These are phyloP conservation scores for Dugesia japonica DNA, from an alignment of 2,888 invertebrate species.

Conservation along the genomic window DNA sequence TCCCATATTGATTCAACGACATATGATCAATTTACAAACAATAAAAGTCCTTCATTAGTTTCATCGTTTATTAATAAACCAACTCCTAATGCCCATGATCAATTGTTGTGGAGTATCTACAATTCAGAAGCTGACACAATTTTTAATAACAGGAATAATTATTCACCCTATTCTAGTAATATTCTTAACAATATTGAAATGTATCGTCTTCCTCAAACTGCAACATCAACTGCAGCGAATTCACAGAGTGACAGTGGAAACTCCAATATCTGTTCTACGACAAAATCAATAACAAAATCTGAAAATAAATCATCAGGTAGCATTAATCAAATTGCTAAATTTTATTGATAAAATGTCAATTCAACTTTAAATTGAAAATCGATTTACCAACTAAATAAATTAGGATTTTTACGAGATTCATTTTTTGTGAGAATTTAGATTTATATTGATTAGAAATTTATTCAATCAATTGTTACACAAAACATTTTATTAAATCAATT, in stretches of 20 bases:
- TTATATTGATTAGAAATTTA: no score
- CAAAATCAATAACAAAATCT: conserved; percentile 11
- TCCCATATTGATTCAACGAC: neutral
- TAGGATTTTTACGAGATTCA: no score
- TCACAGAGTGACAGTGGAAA: conserved; percentile 4
- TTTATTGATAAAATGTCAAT: no score
- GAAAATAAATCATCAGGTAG: conserved; percentile 13
- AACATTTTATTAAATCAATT: no score
- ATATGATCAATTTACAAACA: neutral
- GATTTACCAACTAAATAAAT: no score
- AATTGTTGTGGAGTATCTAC: conserved; percentile 16
- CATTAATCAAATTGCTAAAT: no score
- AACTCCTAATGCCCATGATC: neutral
- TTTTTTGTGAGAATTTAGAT: no score
- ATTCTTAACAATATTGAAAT: neutral
- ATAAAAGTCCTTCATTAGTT: neutral
- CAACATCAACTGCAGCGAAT: neutral
- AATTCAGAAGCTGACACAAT: neutral
- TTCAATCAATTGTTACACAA: no score
- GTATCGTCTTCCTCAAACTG: conserved; percentile 13
- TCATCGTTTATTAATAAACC: conserved; percentile 15
- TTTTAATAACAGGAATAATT: conserved; percentile 6
- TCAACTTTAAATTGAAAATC: no score
- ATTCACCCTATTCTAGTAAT: neutral
- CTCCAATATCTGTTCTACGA: conserved; percentile 3